Evolutionary conservation across 35 echinoderm and acorn worm genomes (phyloP).

Genomic region (Patiria miniata): DNA sequence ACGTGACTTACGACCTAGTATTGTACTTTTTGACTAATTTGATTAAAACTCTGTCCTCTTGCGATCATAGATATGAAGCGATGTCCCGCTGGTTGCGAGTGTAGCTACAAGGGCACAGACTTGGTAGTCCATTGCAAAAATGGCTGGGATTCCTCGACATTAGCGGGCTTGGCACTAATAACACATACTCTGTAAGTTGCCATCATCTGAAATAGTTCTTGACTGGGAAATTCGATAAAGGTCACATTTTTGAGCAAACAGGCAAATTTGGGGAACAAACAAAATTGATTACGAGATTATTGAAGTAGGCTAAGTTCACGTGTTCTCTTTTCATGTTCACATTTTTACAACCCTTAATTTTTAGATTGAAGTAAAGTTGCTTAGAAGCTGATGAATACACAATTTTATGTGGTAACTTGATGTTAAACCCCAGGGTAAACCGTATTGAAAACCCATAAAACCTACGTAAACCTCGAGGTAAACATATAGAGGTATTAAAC

Average conservation of each 20-base stretch:
- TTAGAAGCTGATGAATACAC: not conserved
- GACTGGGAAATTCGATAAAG: no score
- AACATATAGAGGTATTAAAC: no score
- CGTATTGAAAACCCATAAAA: no score
- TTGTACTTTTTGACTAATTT: no score
- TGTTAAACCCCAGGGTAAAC: no score
- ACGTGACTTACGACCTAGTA: no score
- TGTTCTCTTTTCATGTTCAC: not conserved
- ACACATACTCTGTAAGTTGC: constrained; percentile 2
- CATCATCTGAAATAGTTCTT: no score
- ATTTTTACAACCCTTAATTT: not conserved
- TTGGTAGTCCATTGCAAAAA: not conserved
- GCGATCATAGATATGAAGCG: not conserved
- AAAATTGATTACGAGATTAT: not conserved
- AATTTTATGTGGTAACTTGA: no score
- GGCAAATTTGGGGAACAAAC: not conserved
- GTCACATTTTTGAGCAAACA: no score
- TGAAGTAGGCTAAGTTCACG: not conserved
- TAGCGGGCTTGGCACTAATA: not conserved
- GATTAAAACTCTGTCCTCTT: not conserved
- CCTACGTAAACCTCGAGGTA: no score
- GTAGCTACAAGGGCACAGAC: not conserved
- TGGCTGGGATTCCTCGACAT: not conserved
- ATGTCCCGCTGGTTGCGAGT: not conserved
- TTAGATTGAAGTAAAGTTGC: not conserved